Base-by-base conservation (phyloP, 2,888 invertebrate genomes). In the Hirtodrosophila duncani region DNA sequence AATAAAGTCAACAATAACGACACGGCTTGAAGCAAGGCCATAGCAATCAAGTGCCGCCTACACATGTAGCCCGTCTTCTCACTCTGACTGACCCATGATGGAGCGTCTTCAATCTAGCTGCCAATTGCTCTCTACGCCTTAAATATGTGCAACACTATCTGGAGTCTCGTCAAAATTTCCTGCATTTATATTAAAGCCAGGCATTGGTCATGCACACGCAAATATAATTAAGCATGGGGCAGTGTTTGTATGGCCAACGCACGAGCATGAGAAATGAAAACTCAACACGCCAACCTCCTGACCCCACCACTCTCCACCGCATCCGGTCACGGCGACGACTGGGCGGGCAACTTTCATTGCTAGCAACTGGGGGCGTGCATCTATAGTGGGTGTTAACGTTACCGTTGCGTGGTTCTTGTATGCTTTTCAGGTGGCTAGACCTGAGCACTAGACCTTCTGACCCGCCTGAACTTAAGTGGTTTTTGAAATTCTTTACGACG, bases 171-270 rank as follows among this genome's bases (percentile, higher is more conserved):
- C 53, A 21, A 43, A 58, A 50, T 60, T 62, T 41, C 45, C 34
- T 46, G 65, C 62, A 55, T 37, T 38, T 16, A 37, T 36, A 14
- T 39, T 30, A 17, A 27, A 20, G 30, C 43, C 33, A 23, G 38
- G 31, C 60, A 71, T 63, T 49, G 55, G 60, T 46, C 65, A 63
- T 63, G 62, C 71, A 55, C 83, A 83, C 83, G 84, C 83, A 79
- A 83, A 67, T 71, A 79, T 78, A 83, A 84, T 83, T 83, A 83
- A 83, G 58, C 55, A 36, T 38, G 26, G 51, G 23, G 31, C 57
- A 53, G 65, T 34, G 41, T 43, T 23, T 18, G 36, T 20, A 17
- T 36, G 38, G 31, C 17, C 33, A 13, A 16, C 23, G 17, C 45
- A 70, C 79, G n/a, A n/a, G 66, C 70, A 68, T 51, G 50, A 61